Conservation (phyloP, 2,888 invertebrate species). For the Aquatica leii region DNA sequence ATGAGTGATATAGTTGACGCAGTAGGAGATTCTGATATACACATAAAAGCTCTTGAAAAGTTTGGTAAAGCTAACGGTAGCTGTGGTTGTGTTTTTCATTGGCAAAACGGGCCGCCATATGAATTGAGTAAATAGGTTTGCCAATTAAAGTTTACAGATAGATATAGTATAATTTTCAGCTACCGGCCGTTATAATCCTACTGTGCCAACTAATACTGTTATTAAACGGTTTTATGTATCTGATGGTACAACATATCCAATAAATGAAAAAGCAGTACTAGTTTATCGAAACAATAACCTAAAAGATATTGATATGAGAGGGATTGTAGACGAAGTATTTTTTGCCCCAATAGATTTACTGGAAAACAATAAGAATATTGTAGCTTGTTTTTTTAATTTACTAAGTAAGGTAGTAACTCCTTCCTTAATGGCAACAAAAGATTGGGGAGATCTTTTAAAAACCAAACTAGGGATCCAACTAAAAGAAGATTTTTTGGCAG, state of each 20-base stretch:
- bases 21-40: slow-evolving; percentile 71
- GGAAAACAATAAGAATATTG: slow-evolving; percentile 49
- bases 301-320: slow-evolving; percentile 68
- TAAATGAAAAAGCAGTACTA: slow-evolving; percentile 73
- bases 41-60: slow-evolving; percentile 69
- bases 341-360: slow-evolving; percentile 53
- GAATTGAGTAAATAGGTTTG: slow-evolving; percentile 70
- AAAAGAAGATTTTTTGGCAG: slow-evolving; percentile 66
- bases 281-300: slow-evolving; percentile 71
- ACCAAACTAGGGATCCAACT: slow-evolving; percentile 60
- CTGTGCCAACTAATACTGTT: slow-evolving; percentile 49
- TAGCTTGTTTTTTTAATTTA: slow-evolving; percentile 51
- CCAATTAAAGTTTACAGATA: too few relatives aligned
- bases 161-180: slow-evolving; percentile 66
- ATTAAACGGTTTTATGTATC: slow-evolving; percentile 70
- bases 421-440: slow-evolving; percentile 60
- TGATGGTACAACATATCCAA: slow-evolving; percentile 65
- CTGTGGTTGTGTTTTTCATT: slow-evolving; percentile 71
- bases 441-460: slow-evolving; percentile 67
- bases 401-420: slow-evolving; percentile 58
- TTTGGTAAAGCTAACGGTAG: slow-evolving; percentile 68
- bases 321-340: slow-evolving; percentile 69
- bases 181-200: slow-evolving; percentile 67
- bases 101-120: slow-evolving; percentile 71
- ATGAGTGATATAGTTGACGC: slow-evolving; percentile 72